Percentiles rank a stretch among this genome's conserved stretches.
phyloP scores from a whole-genome alignment of 1,140 invertebrate species.

The Apis dorsata region DNA sequence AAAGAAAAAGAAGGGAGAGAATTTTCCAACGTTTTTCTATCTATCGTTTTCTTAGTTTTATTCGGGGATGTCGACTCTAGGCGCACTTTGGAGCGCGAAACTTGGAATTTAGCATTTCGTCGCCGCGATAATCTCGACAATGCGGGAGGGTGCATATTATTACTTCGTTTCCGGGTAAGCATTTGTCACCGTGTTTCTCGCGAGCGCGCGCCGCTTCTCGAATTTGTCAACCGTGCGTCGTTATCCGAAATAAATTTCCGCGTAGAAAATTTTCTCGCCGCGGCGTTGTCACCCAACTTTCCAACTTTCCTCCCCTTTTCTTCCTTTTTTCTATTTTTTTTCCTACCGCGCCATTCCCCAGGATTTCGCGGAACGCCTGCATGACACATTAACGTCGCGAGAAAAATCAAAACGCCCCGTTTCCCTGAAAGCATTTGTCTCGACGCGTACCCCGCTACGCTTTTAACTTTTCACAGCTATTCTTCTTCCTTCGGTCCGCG shows the following conservation, averaged over 20 bases:
- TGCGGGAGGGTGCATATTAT: background rate
- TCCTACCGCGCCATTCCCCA: conserved; percentile 7
- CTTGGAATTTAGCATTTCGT: background rate
- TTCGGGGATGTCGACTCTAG: too few relatives aligned
- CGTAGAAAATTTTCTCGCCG: conserved; percentile 28
- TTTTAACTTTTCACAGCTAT: conserved; percentile 28
- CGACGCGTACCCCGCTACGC: background rate
- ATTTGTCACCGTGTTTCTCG: conserved; percentile 23
- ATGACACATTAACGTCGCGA: conserved; percentile 28
- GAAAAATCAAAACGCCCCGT: conserved; percentile 42
- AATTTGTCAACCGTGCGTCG: conserved; percentile 25
- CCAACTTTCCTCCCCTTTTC: background rate
- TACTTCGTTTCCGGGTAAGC: conserved; percentile 10
- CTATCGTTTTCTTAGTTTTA: too few relatives aligned
- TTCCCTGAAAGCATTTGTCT: conserved; percentile 43
- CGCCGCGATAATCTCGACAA: conserved; percentile 4
- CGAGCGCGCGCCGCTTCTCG: conserved; percentile 9
- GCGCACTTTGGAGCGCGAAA: background rate
- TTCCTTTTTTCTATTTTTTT: background rate
- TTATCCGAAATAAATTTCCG: conserved; percentile 30
- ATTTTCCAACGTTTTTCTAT: too few relatives aligned
- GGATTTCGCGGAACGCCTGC: conserved; percentile 26
- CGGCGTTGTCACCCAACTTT: background rate
- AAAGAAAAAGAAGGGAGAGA: too few relatives aligned
- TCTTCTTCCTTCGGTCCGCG: background rate